These are phyloP conservation scores for Porites lutea DNA, from an alignment of 64 coral and sea anemone genomes.

Conservation along the genomic window DNA sequence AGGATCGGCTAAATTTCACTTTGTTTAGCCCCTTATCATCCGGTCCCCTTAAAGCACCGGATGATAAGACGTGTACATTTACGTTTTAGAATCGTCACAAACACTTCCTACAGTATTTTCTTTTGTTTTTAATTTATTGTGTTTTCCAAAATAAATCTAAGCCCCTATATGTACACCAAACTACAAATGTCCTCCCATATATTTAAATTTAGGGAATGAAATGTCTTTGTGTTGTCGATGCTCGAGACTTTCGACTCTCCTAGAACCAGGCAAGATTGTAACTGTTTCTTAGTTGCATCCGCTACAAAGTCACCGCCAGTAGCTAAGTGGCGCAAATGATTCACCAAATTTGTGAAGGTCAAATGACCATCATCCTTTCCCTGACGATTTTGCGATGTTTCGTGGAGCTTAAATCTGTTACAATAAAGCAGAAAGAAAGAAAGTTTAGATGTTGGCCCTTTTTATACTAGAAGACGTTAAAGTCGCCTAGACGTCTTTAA, in stretches of 20 bases:
- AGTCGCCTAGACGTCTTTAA: too few relatives aligned
- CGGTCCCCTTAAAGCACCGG: too few relatives aligned
- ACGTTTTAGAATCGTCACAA: too few relatives aligned
- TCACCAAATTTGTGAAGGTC: neutral
- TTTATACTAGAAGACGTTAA: too few relatives aligned
- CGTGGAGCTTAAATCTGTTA: neutral
- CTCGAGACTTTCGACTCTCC: neutral
- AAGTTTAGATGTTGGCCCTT: neutral
- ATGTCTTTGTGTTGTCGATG: neutral
- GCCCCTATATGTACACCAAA: neutral
- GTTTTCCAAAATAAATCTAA: neutral
- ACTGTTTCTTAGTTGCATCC: neutral
- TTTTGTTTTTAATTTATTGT: neutral
- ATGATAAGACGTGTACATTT: too few relatives aligned
- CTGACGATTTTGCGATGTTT: neutral
- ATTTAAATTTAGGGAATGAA: slow-evolving; percentile 8
- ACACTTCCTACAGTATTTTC: too few relatives aligned
- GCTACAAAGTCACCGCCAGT: neutral
- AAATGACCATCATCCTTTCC: neutral
- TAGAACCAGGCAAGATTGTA: neutral
- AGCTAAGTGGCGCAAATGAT: neutral
- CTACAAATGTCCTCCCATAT: slow-evolving; percentile 21
- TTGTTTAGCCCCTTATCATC: too few relatives aligned
- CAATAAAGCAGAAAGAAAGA: neutral
- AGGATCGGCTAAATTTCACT: too few relatives aligned